These are phyloP conservation scores for Forbesichthys papilliferus DNA, from an alignment of 2,113 vertebrate species.

Conservation along the genomic window DNA sequence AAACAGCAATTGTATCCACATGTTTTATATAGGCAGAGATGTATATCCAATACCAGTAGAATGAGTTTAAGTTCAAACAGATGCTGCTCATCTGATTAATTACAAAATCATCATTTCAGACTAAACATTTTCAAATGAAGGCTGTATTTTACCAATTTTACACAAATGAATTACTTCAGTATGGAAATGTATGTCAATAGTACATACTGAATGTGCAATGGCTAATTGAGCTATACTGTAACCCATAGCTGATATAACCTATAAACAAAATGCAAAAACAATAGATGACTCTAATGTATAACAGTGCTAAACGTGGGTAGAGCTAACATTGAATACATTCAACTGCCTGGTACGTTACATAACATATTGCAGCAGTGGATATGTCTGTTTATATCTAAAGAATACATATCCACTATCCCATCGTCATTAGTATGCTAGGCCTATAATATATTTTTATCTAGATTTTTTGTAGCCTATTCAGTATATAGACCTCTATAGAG, in stretches of 20 bases:
- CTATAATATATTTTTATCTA: neutral
- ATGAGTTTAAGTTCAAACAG: too few species aligned
- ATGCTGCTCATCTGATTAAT: too few species aligned
- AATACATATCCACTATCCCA: neutral
- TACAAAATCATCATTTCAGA: too few species aligned
- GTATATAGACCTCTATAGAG: neutral
- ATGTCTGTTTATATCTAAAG: neutral
- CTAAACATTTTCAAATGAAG: too few species aligned
- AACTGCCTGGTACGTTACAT: constrained; percentile 6
- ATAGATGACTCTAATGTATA: neutral
- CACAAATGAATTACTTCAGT: too few species aligned
- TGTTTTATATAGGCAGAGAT: too few species aligned
- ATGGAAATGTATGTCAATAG: too few species aligned
- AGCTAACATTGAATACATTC: neutral
- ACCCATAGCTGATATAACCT: neutral
- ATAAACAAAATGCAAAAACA: neutral
- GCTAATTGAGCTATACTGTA: neutral
- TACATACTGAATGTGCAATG: neutral
- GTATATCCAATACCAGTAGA: too few species aligned
- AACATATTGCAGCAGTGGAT: constrained; percentile 15
- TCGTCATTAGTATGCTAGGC: too few species aligned
- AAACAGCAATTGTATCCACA: too few species aligned
- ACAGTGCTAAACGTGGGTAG: neutral
- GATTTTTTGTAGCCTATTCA: neutral
- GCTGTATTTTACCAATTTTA: too few species aligned